Base-by-base conservation (phyloP, 2,888 invertebrate genomes). In the Xiphydria camelus region DNA sequence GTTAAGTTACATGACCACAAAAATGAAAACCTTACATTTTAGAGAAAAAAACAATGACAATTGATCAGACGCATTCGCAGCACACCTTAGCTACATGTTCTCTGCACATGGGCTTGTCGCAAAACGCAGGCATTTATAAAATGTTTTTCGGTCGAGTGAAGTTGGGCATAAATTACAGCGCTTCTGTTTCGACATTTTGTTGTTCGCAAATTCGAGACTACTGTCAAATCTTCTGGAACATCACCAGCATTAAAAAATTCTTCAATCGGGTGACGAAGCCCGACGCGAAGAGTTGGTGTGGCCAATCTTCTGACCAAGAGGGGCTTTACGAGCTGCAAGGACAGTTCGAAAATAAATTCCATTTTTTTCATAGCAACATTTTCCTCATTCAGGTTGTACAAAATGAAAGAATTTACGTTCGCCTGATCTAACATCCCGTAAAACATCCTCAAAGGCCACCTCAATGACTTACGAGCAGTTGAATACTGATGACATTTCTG, bases 371-470 rank as follows among this genome's bases (percentile, higher is more conserved):
- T 34, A 19, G 20, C 23, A 25, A 41, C 23, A 12, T 41, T 46
- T 15, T 25, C 18, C 4, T 17, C 19, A 29, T 29, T 41, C 7
- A 41, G 21, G 15, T 15, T 14, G 18, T 22, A 52, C 18, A 47
- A 37, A 25, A 43, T 38, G 32, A 45, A 23, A 22, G 49, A 35
- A 39, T 54, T 55, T 6, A 56, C 41, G 5, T 44, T 45, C 10
- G 42, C 39, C 25, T 52, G 50, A 23, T 62, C 55, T 19, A 59
- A 35, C 45, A 55, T 55, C n/a, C 53, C 53, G 41, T 41, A 57
- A 33, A 59, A 57, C 35, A 55, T 37, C 19, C 53, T 31, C 17
- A 59, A 10, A 19, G 53, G 54, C 57, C 61, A 60, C 40, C 57
- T 37, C 35, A 37, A 41, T 19, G 55, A 53, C 32, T 38, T 41